Conservation (phyloP, 2,797 vertebrate genomes). For the Anolis apletophallus region DNA sequence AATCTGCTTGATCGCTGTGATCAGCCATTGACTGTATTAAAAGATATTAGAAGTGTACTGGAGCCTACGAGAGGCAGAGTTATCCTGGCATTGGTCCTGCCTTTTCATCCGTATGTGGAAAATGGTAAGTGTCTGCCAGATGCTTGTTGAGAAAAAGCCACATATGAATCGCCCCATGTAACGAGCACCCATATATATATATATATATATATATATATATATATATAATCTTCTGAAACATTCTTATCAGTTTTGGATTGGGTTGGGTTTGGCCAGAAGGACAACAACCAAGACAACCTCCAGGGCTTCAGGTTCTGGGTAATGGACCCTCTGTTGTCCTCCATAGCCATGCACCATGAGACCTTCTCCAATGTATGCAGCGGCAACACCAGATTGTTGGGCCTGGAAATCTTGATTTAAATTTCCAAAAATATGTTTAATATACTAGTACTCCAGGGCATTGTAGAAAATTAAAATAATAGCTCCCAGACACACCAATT, state of each 20-base stretch:
- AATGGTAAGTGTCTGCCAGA: constrained; percentile 82
- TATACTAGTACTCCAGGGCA: background rate
- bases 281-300: background rate
- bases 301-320: background rate
- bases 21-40: constrained; percentile 89
- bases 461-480: background rate
- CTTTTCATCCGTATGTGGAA: constrained; percentile 97
- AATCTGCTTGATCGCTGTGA: constrained; percentile 97
- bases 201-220: too few species aligned
- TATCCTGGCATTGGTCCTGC: constrained; percentile 91
- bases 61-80: constrained; percentile 90
- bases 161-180: background rate
- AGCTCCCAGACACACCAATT: background rate
- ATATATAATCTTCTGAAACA: too few species aligned
- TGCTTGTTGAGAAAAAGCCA: background rate
- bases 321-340: background rate
- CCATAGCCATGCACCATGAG: background rate
- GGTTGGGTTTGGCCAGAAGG: background rate
- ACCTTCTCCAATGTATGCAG: background rate
- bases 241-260: background rate
- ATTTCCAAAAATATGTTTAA: background rate
- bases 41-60: constrained; percentile 87
- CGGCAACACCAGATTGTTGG: background rate
- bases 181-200: too few species aligned
- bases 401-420: too few species aligned